phyloP scores from a whole-genome alignment of 1,140 invertebrate species.

The Campoletis sonorensis region DNA sequence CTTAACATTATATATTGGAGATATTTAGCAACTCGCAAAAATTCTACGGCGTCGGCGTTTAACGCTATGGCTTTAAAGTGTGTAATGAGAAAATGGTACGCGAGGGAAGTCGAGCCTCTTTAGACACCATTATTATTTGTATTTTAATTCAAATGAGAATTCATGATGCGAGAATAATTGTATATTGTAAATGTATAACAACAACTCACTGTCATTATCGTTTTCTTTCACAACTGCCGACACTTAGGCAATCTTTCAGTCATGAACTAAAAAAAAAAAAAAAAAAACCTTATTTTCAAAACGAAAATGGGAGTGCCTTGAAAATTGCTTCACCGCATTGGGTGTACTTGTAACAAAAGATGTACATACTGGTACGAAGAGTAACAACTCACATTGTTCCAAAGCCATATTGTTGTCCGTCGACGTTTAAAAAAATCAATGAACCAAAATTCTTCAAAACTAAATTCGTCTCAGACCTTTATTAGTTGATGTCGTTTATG shows the following conservation, averaged over 20 bases:
- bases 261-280: slow-evolving; percentile 29
- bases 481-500: background rate
- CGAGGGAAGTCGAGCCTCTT: background rate
- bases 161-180: slow-evolving; percentile 49
- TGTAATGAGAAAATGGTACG: no score
- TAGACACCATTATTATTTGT: slow-evolving; percentile 13
- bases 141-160: slow-evolving; percentile 44
- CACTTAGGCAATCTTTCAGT: slow-evolving; percentile 33
- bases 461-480: background rate
- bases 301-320: slow-evolving; percentile 45
- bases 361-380: background rate
- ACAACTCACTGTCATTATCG: slow-evolving; percentile 12
- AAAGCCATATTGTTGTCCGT: background rate
- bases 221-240: slow-evolving; percentile 41
- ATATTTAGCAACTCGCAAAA: no score
- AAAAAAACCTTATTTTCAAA: slow-evolving; percentile 33
- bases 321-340: slow-evolving; percentile 24
- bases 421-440: background rate
- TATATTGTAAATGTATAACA: slow-evolving; percentile 40
- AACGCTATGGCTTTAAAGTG: no score
- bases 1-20: no score
- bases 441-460: slow-evolving; percentile 8
- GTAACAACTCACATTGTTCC: slow-evolving; percentile 30
- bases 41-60: no score
- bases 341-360: slow-evolving; percentile 25